Conservation (phyloP, 2,888 invertebrate species). For the Ptychoptera albimana region DNA sequence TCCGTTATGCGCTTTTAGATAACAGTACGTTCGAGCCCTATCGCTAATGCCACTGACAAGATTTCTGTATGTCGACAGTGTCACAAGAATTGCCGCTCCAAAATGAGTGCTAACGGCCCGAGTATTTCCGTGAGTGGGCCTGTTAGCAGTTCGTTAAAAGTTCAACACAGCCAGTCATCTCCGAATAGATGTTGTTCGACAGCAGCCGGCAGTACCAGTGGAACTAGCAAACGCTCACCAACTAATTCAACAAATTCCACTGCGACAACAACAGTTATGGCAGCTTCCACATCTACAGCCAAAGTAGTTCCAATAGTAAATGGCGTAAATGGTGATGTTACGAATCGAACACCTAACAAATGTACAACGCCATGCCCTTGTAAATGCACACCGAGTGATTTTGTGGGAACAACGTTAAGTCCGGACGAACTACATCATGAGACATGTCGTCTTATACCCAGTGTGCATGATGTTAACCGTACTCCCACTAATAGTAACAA, state of each 20-base stretch:
- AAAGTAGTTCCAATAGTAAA: no score
- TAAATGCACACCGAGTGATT: conserved; percentile 27
- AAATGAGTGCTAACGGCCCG: conserved; percentile 12
- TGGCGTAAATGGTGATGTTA: no score
- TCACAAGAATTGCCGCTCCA: conserved; percentile 50
- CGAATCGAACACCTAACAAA: background rate
- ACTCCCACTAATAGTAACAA: conserved; percentile 13
- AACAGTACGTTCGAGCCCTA: conserved; percentile 60
- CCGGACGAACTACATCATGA: conserved; percentile 28
- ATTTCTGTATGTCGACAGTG: conserved; percentile 61
- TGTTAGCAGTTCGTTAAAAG: conserved; percentile 26
- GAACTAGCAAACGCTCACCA: conserved; percentile 4
- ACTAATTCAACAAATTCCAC: conserved; percentile 6
- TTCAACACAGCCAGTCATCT: conserved; percentile 30
- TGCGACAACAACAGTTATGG: conserved; percentile 4
- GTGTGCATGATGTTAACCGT: conserved; percentile 18
- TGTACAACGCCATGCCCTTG: conserved; percentile 21
- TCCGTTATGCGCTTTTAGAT: conserved; percentile 35
- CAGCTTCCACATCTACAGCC: background rate
- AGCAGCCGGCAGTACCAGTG: background rate
- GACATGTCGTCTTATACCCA: conserved; percentile 17
- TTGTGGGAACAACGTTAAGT: conserved; percentile 22
- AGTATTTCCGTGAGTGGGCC: background rate
- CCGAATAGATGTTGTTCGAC: conserved; percentile 26
- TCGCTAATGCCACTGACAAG: conserved; percentile 44